A percentile compares a stretch with the other conserved stretches of the same genome.
These are phyloP conservation scores for Bostrychus sinensis DNA, from an alignment of 2,113 vertebrate genomes.

Conservation along the genomic window DNA sequence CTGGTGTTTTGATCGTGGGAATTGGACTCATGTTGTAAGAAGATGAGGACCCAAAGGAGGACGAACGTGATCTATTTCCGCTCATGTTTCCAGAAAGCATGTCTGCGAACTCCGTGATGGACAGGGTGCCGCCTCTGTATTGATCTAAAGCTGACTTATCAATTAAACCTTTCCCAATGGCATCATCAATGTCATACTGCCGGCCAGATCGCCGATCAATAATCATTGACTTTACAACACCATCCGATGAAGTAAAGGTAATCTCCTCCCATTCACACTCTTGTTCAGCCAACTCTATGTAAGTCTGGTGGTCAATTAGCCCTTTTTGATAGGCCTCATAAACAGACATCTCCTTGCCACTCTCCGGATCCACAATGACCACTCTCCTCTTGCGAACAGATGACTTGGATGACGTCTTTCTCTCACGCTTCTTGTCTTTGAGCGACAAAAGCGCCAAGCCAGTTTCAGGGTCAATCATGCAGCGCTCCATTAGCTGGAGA, in stretches of 20 bases:
- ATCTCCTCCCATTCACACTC: constrained; percentile 99
- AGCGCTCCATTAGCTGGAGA: constrained; percentile 93
- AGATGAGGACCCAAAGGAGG: constrained; percentile 92
- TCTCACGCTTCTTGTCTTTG: constrained; percentile 94
- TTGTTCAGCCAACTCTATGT: constrained; percentile 93
- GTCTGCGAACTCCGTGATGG: constrained; percentile 97
- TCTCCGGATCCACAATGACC: constrained; percentile 95
- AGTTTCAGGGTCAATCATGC: constrained; percentile 88
- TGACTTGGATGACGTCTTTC: constrained; percentile 96
- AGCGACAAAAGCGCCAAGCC: constrained; percentile 89
- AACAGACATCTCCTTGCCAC: constrained; percentile 97
- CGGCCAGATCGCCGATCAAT: constrained; percentile 94
- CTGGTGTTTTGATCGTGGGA: constrained; percentile 79
- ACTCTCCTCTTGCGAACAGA: constrained; percentile 96
- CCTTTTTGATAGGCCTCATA: constrained; percentile 97
- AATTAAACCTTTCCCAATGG: constrained; percentile 88
- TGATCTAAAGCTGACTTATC: constrained; percentile 93
- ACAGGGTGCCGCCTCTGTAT: constrained; percentile 91
- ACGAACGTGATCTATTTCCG: constrained; percentile 90
- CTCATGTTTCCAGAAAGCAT: constrained; percentile 93
- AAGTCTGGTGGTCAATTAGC: constrained; percentile 98
- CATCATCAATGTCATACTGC: constrained; percentile 96
- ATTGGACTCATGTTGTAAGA: constrained; percentile 87
- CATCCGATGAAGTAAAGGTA: constrained; percentile 93
- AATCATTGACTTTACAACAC: constrained; percentile 95